Evolutionary conservation across 2,797 vertebrate genomes (phyloP), one percentile per base, ranked within the genome.

Genomic region (Netta rufina): DNA sequence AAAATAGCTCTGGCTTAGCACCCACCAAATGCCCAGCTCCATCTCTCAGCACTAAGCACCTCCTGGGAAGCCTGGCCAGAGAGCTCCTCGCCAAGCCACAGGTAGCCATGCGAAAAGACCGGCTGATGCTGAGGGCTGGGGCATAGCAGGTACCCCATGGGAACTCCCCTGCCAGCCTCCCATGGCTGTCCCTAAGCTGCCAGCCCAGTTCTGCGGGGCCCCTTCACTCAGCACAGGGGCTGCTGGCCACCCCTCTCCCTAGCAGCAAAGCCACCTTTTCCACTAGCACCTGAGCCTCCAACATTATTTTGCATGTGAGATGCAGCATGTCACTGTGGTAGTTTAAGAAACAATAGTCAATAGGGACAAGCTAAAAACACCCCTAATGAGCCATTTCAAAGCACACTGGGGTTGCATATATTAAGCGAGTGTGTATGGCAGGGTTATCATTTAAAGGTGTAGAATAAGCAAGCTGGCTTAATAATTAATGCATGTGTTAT

Each of bases 261-360:
- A 57, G 18, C 2, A 14, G 58, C 43, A 38, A 69, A 84, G 4
- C 21, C 73, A 21, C 32, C 38, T 39, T 71, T 78, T 30, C 33
- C 51, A 3, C 2, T 2, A 53, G 8, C 54, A 33, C 0, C 0
- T 8, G 27, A 74, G 8, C 36, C 10, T 70, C 6, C 4, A 28
- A 39, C 24, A 24, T 25, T 30, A 16, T 10, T 4, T 54, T 22
- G 19, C 20, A 36, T 0, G 3, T 4, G 22, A 7, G 13, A 9
- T 12, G 65, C 51, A 21, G 38, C 13, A 49, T 30, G 57, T 65
- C 84, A 25, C 22, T 1, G 2, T 3, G 13, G 27, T 60, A 73
- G n/a, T 39, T 82, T 62, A 20, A 61, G n/a, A 28, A 72, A 30
- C 54, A 65, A 15, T 20, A 38, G 60, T 14, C 32, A 33, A 30